Evolutionary conservation across 30 jellyfish, hydroid and myxozoan species (phyloP), one percentile per base, ranked within the genome.

Genomic region (Aurelia aurita complex sp. Pacific): DNA sequence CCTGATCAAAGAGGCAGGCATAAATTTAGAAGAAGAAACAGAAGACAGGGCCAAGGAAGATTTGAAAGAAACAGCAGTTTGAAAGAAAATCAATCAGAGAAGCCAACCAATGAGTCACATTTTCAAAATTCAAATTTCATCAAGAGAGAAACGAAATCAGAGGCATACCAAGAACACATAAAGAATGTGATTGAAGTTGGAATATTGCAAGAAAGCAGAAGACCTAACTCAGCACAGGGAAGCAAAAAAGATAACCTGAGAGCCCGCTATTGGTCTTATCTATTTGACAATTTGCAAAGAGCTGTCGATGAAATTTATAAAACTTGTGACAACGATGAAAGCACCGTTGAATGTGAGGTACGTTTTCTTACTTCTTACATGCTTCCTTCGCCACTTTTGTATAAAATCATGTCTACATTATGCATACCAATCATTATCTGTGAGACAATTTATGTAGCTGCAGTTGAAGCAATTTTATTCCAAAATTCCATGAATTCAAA

Each of bases 311-410:
- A 94, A 64, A 84, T 94, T 40, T 94, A 94, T 68, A 64, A 67
- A 40, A 94, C 98, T 40, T 94, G 98, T 88, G 98, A 94, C 53
- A 82, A 79, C 75, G 98, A 94, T 82, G 98, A 94, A 71, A 88
- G 97, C 80, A 83, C 89, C 2, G 89, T 88, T 32, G 98, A 94
- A 73, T 94, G 98, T 67, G 89, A 94, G 97, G 98, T 94, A 43
- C 1, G 94, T 52, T 62, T 35, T 13, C 54, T 23, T 35, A 54
- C 11, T 33, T n/a, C 57, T 46, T 0, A 42, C 32, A 0, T 36
- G 46, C 5, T 34, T 15, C 5, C 63, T 8, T 66, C 23, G 2
- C 57, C 10, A 34, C 14, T 63, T 66, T 79, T 34, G 1, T 46
- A 9, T 46, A 9, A 46, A 46, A 46, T 46, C 57, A 46, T 46